Percentiles rank a stretch among this genome's conserved stretches.
Conservation (phyloP, 53 echinoderm and acorn worm species). For the Paracentrotus lividus region DNA sequence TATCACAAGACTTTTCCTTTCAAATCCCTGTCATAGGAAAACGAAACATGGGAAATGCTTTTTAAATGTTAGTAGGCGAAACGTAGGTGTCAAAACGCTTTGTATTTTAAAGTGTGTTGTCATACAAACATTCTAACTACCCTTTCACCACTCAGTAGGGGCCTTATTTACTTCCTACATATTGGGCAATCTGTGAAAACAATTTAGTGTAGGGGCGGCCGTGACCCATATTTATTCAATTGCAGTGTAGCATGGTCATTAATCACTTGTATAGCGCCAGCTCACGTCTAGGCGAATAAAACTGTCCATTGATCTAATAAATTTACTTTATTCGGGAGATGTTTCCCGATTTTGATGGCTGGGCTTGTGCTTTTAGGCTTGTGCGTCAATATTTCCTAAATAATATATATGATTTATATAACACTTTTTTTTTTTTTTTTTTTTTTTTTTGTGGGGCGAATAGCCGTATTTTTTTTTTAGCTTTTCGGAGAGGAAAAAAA, state of each 20-base stretch:
- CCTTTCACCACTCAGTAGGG: not conserved
- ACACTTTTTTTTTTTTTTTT: too few relatives aligned
- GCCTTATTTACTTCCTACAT: not conserved
- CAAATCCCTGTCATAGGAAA: not conserved
- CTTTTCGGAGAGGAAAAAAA: too few relatives aligned
- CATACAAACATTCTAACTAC: not conserved
- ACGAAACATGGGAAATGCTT: not conserved
- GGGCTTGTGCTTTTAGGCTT: too few relatives aligned
- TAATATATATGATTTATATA: too few relatives aligned
- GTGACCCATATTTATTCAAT: not conserved
- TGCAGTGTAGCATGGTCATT: not conserved
- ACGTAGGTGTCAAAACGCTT: not conserved
- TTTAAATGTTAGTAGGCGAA: not conserved
- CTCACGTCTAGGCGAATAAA: not conserved
- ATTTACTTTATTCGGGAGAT: too few relatives aligned
- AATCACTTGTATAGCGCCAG: slow-evolving; percentile 23
- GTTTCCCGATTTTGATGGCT: too few relatives aligned
- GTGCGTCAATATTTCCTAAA: too few relatives aligned
- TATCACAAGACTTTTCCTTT: too few relatives aligned
- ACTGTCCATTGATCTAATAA: too few relatives aligned
- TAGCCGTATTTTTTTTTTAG: too few relatives aligned
- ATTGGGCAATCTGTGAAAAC: slow-evolving; percentile 7
- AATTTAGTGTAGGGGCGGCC: slow-evolving; percentile 33
- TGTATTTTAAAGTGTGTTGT: not conserved
- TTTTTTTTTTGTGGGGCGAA: too few relatives aligned